Percentiles rank a stretch among this genome's conserved stretches.
These are phyloP conservation scores for Sitodiplosis mosellana DNA, from an alignment of 1,140 invertebrate genomes.

Conservation along the genomic window DNA sequence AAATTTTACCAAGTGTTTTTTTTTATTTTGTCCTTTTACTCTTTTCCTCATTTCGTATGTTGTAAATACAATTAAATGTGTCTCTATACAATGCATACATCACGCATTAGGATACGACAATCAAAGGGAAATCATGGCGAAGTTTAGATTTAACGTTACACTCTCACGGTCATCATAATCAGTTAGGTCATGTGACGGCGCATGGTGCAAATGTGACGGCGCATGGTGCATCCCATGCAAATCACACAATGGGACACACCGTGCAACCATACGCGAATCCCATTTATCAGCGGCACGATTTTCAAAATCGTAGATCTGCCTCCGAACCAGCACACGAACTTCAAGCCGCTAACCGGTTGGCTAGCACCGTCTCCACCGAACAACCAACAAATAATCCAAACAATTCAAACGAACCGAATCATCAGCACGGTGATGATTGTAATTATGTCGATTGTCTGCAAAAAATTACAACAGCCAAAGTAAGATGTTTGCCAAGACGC, in stretches of 20 bases:
- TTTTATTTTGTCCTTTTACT: too few species aligned
- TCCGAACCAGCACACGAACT: conserved; percentile 3
- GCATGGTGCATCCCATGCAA: not conserved
- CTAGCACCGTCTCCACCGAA: not conserved
- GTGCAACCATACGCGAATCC: not conserved
- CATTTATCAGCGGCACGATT: conserved; percentile 4
- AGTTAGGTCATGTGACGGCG: not conserved
- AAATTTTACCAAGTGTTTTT: too few species aligned
- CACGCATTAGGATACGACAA: conserved; percentile 2
- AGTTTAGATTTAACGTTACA: conserved; percentile 34
- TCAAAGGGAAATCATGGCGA: conserved; percentile 26
- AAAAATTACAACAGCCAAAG: conserved; percentile 1
- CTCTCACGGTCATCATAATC: not conserved
- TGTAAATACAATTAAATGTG: too few species aligned
- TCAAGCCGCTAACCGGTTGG: not conserved
- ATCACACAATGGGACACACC: not conserved
- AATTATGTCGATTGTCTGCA: conserved; percentile 5
- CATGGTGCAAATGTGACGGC: too few species aligned
- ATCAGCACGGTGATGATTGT: not conserved
- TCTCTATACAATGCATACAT: conserved; percentile 4
- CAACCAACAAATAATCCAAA: not conserved
- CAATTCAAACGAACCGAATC: too few species aligned
- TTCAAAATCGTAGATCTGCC: conserved; percentile 4
- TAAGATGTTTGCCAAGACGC: not conserved
- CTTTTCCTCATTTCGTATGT: too few species aligned